Conservation (phyloP, 2,113 vertebrate genomes). For the Pomatostomus ruficeps region DNA sequence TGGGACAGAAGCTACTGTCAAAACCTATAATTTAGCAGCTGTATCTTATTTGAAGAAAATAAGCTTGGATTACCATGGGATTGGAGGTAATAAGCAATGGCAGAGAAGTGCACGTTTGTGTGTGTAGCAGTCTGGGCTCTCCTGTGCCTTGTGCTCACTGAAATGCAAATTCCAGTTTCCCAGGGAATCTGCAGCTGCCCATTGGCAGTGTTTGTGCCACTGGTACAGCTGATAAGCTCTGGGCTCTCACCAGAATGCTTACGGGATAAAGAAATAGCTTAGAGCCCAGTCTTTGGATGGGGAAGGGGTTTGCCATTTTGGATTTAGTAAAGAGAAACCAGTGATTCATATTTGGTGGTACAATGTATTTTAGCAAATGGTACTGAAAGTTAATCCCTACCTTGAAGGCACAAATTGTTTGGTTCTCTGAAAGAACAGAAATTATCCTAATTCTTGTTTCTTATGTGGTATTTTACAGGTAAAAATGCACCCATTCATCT, state of each 20-base stretch:
- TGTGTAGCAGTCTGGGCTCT: not conserved
- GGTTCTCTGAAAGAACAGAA: not conserved
- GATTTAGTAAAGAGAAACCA: not conserved
- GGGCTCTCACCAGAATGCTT: not conserved
- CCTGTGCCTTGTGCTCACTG: not conserved
- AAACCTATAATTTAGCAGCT: conserved; percentile 78
- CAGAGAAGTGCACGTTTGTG: not conserved
- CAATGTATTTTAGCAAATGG: not conserved
- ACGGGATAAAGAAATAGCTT: not conserved
- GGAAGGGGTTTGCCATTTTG: not conserved
- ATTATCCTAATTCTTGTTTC: not conserved
- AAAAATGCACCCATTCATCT: conserved; percentile 80
- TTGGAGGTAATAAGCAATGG: conserved; percentile 71
- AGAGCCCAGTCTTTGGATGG: not conserved
- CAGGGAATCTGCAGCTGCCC: not conserved
- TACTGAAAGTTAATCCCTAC: not conserved
- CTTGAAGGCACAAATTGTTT: not conserved
- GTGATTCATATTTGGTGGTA: not conserved
- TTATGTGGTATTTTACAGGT: conserved; percentile 64
- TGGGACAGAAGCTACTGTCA: conserved; percentile 84
- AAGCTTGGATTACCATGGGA: conserved; percentile 82
- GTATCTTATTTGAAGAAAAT: conserved; percentile 85
- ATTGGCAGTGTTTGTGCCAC: not conserved
- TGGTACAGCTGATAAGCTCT: not conserved
- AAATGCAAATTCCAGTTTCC: not conserved